Percentiles rank a stretch among this genome's conserved stretches.
These are phyloP conservation scores for Ditylenchus weischeri DNA, from an alignment of 2,888 invertebrate species.

Conservation along the genomic window DNA sequence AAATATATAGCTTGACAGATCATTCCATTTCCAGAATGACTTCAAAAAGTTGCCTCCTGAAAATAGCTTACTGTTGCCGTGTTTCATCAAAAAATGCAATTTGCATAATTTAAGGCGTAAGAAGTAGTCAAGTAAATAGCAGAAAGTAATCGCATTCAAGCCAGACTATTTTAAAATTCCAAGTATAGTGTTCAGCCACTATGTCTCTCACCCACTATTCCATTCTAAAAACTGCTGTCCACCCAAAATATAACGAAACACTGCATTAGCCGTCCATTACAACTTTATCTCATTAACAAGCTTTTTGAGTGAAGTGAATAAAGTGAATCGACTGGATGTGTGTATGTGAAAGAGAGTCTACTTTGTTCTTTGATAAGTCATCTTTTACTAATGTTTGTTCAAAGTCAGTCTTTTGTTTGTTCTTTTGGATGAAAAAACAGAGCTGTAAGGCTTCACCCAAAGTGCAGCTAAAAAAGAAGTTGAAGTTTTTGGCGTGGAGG, in stretches of 20 bases:
- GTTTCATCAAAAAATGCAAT: neutral
- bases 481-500: no score
- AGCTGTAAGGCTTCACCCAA: no score
- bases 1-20: slow-evolving; percentile 91
- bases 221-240: neutral
- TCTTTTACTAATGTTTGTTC: no score
- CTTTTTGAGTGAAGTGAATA: no score
- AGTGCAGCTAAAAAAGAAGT: no score
- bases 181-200: slow-evolving; percentile 8
- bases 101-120: neutral
- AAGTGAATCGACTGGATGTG: no score
- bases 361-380: no score
- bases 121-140: neutral
- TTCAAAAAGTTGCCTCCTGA: slow-evolving; percentile 49
- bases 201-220: neutral
- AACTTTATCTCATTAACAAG: no score
- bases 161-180: slow-evolving; percentile 6
- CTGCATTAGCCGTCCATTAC: neutral
- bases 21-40: slow-evolving; percentile 87
- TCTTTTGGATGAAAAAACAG: no score
- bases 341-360: no score
- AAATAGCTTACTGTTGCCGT: slow-evolving; percentile 22
- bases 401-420: no score
- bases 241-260: neutral
- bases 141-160: slow-evolving; percentile 4